Evolutionary conservation across 2,113 vertebrate species (phyloP).

Genomic region (Myocastor coypus): DNA sequence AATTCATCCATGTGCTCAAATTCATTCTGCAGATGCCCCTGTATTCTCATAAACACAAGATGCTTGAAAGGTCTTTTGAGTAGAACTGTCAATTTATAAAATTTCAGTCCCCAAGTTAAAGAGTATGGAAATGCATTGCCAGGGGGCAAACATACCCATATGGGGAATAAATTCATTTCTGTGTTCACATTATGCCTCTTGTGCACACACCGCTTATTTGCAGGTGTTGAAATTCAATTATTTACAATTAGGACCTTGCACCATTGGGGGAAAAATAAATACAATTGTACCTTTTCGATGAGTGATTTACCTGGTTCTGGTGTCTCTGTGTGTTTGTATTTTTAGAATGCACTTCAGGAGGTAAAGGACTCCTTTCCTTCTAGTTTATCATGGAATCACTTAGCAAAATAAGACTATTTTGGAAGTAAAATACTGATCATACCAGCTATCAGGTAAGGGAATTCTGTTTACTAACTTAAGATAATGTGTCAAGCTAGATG

Average conservation of each 20-base stretch:
- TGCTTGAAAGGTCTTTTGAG: conserved; percentile 80
- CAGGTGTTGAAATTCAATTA: conserved; percentile 86
- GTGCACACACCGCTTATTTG: conserved; percentile 77
- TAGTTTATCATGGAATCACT: conserved; percentile 65
- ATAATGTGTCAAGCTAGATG: conserved; percentile 78
- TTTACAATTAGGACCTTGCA: conserved; percentile 84
- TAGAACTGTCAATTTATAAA: conserved; percentile 81
- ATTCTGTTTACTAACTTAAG: conserved; percentile 86
- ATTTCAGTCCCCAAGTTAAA: conserved; percentile 83
- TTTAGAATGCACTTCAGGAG: conserved; percentile 41
- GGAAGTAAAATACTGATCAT: conserved; percentile 77
- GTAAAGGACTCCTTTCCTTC: conserved; percentile 66
- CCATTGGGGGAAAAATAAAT: conserved; percentile 80
- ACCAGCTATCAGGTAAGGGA: conserved; percentile 73
- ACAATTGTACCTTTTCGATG: conserved; percentile 79
- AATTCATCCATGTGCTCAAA: conserved; percentile 81
- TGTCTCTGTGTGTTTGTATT: conserved; percentile 18
- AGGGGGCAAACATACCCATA: conserved; percentile 65
- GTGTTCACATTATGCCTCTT: conserved; percentile 73
- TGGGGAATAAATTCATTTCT: conserved; percentile 76
- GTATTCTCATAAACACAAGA: conserved; percentile 82
- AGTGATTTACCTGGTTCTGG: conserved; percentile 62
- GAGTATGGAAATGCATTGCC: conserved; percentile 77
- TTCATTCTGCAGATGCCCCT: conserved; percentile 74
- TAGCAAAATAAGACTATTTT: conserved; percentile 74